phyloP scores from a whole-genome alignment of 1,140 invertebrate genomes.

The Tetranychus cinnabarinus region DNA sequence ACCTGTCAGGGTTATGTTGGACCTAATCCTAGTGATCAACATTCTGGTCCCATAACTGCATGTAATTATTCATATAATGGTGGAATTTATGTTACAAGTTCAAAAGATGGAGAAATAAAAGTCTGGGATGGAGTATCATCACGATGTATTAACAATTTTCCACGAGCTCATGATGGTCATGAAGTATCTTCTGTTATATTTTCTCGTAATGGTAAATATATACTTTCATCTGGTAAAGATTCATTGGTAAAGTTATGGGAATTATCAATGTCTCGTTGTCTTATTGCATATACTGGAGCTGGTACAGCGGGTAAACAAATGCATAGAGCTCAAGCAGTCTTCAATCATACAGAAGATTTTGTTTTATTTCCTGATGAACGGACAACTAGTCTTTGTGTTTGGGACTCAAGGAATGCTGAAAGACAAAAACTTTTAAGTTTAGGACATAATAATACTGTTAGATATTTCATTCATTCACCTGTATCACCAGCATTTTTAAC shows the following conservation, averaged over 20 bases:
- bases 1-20: constrained; percentile 89
- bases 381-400: constrained; percentile 90
- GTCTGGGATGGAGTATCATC: constrained; percentile 87
- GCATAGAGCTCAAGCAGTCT: constrained; percentile 74
- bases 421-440: constrained; percentile 70
- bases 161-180: constrained; percentile 72
- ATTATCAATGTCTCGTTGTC: constrained; percentile 73
- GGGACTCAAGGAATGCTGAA: constrained; percentile 89
- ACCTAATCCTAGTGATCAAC: constrained; percentile 69
- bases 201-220: constrained; percentile 89
- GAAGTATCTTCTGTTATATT: constrained; percentile 85
- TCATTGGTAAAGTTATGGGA: constrained; percentile 95
- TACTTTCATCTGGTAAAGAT: constrained; percentile 84
- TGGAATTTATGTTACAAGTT: constrained; percentile 65
- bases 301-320: constrained; percentile 64
- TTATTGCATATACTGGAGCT: constrained; percentile 90
- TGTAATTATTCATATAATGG: constrained; percentile 47
- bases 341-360: constrained; percentile 97
- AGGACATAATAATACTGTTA: constrained; percentile 75
- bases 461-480: constrained; percentile 75
- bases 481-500: constrained; percentile 84
- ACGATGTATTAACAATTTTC: constrained; percentile 77
- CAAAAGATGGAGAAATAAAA: constrained; percentile 48
- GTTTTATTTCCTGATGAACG: constrained; percentile 95
- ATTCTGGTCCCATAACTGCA: constrained; percentile 59